These are phyloP conservation scores for Accipiter cooperii DNA, from an alignment of 2,113 vertebrate species.

Conservation along the genomic window DNA sequence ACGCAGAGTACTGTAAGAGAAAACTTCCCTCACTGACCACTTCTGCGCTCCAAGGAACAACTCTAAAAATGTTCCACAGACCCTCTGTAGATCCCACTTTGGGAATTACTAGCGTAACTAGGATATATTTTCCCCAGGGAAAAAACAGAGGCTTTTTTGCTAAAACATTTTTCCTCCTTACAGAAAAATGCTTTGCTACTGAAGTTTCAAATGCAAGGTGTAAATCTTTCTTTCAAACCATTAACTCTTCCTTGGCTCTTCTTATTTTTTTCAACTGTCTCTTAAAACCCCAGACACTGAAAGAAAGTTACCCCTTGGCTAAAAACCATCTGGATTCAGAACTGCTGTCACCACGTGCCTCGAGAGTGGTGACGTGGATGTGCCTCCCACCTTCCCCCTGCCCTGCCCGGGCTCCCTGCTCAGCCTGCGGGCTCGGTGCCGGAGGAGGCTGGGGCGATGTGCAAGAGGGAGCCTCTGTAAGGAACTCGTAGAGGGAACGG, in stretches of 20 bases:
- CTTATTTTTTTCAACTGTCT: neutral
- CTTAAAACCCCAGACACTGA: neutral
- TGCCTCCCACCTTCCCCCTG: neutral
- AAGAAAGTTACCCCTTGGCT: neutral
- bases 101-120: neutral
- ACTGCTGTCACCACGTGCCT: neutral
- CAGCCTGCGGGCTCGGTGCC: neutral
- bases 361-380: accelerated
- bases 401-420: neutral
- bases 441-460: neutral
- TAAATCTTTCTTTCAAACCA: neutral
- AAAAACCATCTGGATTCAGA: neutral
- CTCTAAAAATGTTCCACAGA: neutral
- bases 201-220: neutral
- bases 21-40: neutral
- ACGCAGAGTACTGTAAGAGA: neutral
- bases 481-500: neutral
- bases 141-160: neutral
- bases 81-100: neutral
- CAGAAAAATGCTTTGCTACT: neutral
- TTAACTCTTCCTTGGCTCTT: neutral
- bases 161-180: neutral
- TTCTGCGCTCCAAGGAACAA: neutral
- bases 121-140: neutral
- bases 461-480: neutral